A percentile compares a stretch with the other conserved stretches of the same genome.
Evolutionary conservation across 2,888 invertebrate species (phyloP).

Genomic region (Troides oblongomaculatus): DNA sequence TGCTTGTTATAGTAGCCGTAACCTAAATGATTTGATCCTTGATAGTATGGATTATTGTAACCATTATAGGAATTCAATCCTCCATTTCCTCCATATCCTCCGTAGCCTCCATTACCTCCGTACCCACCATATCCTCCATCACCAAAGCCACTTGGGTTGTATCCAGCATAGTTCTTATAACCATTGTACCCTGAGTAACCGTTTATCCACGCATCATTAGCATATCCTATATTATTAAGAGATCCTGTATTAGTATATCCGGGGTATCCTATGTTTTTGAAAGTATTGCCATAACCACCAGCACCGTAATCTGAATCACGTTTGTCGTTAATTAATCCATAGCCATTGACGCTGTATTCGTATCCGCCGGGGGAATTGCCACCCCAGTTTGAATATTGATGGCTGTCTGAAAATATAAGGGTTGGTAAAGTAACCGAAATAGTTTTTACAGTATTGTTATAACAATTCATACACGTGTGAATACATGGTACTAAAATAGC

Average conservation of each 20-base stretch:
- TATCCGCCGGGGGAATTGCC: constrained; percentile 52
- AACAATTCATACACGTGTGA: not conserved
- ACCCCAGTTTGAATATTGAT: constrained; percentile 58
- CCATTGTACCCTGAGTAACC: constrained; percentile 28
- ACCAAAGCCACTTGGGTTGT: constrained; percentile 13
- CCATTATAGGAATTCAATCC: constrained; percentile 80
- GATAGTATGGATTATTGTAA: constrained; percentile 78
- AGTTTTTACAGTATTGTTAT: not conserved
- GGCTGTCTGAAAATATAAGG: constrained; percentile 34
- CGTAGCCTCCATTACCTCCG: constrained; percentile 71
- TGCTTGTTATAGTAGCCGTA: constrained; percentile 77
- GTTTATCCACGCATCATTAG: not conserved
- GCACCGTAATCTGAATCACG: constrained; percentile 32
- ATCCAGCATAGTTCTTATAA: constrained; percentile 25
- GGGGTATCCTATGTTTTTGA: constrained; percentile 27
- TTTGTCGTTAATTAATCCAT: constrained; percentile 36
- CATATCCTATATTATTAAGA: constrained; percentile 27
- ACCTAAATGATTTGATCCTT: constrained; percentile 78
- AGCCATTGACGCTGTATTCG: constrained; percentile 39
- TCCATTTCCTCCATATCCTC: constrained; percentile 81
- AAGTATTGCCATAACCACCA: constrained; percentile 34
- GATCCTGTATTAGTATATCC: constrained; percentile 30
- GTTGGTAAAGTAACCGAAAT: not conserved
- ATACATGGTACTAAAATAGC: too few relatives aligned
- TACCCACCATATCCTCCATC: constrained; percentile 26